Base-by-base conservation (phyloP, 2,888 invertebrate genomes). In the Thereva nobilitata region DNA sequence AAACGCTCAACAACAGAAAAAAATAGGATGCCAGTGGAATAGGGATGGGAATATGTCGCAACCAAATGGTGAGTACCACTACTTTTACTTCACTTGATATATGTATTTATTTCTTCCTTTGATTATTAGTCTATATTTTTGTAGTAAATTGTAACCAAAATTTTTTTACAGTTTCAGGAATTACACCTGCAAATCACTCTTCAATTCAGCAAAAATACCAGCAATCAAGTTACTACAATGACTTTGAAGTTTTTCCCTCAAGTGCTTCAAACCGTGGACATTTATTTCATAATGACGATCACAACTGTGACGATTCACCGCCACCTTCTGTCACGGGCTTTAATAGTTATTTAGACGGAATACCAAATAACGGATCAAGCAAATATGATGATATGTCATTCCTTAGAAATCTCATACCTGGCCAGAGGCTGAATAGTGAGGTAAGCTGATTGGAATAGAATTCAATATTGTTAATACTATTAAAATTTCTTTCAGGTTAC, bases 361-460 rank as follows among this genome's bases (percentile, higher is more conserved):
- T 80, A 70, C 79, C 79, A 42, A 79, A 79, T 67, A 78, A 78
- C 3, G 79, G 77, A 7, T 77, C 77, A 63, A 63, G 78, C 66
- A 80, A 80, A 67, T 80, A 80, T 67, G 80, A 80, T 68, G 80
- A 81, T 70, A 76, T 78, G 42, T 74, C 79, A 4, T 81, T 80
- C 70, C 75, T 80, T 47, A 78, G 78, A 72, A 80, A 78, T 68
- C 73, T 81, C 67, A 80, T 81, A 73, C 80, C 81, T n/a, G 81
- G 81, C 9, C 81, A 81, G 68, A 78, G 79, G 73, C 76, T 81
- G 37, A 81, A 81, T 72, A 81, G 78, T 73, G 81, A 81, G 76
- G 81, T 81, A 67, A 59, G 1, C 23, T 10, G 5, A 5, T 34
- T 64, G 8, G 4, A 10, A 12, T 7, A 6, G n/a, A 49, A 37